Evolutionary conservation across 1,140 invertebrate genomes (phyloP).

Genomic region (Frieseomelitta varia): DNA sequence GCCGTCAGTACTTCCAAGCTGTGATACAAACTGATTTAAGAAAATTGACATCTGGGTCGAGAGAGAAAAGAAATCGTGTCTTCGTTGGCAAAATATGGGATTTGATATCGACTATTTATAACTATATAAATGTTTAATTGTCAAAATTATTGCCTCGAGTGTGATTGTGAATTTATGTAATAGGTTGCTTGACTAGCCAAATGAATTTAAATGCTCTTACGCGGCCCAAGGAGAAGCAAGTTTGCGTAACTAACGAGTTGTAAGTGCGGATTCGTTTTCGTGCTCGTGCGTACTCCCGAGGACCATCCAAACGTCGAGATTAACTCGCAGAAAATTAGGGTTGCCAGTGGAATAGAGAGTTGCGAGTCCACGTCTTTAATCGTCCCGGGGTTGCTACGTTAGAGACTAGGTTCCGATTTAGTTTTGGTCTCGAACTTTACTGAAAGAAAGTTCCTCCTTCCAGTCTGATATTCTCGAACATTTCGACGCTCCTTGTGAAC

Average conservation of each 20-base stretch:
- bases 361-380: not conserved
- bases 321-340: constrained; percentile 29
- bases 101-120: too few relatives aligned
- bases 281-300: not conserved
- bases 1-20: too few relatives aligned
- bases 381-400: not conserved
- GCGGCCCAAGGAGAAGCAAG: constrained; percentile 1
- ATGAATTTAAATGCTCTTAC: constrained; percentile 20
- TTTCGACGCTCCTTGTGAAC: too few relatives aligned
- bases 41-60: too few relatives aligned
- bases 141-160: not conserved
- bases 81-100: too few relatives aligned
- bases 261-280: constrained; percentile 6
- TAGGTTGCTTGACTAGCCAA: not conserved
- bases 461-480: too few relatives aligned
- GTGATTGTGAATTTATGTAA: not conserved
- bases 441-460: too few relatives aligned
- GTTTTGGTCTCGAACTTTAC: not conserved
- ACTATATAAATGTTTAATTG: too few relatives aligned
- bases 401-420: not conserved
- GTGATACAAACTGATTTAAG: too few relatives aligned
- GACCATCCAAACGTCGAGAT: not conserved
- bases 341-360: not conserved
- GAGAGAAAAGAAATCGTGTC: too few relatives aligned
- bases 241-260: constrained; percentile 13